A percentile compares a stretch with the other conserved stretches of the same genome.
Conservation (phyloP, 2,113 vertebrate species). For the Paracanthobrama guichenoti region DNA sequence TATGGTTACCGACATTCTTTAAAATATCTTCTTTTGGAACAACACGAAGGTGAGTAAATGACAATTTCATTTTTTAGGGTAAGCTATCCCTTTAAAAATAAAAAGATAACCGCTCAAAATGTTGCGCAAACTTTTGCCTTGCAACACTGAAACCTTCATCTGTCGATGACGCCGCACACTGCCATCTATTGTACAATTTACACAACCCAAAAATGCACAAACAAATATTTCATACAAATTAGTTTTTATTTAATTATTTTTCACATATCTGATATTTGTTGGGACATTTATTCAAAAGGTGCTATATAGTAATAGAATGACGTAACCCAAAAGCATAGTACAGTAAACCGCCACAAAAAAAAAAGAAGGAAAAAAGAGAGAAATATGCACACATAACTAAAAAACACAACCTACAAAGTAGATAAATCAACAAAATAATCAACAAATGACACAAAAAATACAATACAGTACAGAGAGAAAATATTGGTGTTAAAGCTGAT, state of each 20-base stretch:
- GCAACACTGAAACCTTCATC: not conserved
- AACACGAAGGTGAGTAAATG: too few relatives aligned
- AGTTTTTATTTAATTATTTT: constrained; percentile 66
- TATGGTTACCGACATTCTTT: too few relatives aligned
- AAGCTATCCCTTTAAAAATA: too few relatives aligned
- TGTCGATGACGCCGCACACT: not conserved
- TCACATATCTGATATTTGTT: constrained; percentile 62
- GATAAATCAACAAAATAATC: constrained; percentile 59
- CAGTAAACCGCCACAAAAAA: constrained; percentile 38
- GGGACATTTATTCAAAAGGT: constrained; percentile 58
- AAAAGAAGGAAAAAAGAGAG: not conserved
- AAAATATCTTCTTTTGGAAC: too few relatives aligned
- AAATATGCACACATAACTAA: constrained; percentile 44
- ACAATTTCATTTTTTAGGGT: too few relatives aligned
- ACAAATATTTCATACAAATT: constrained; percentile 38
- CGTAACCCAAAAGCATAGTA: constrained; percentile 57
- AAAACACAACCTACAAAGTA: constrained; percentile 55
- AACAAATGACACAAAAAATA: constrained; percentile 55
- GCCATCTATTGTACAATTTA: constrained; percentile 18
- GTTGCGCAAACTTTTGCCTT: not conserved
- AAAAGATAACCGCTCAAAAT: not conserved
- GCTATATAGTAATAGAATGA: constrained; percentile 66
- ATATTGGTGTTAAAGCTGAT: constrained; percentile 50
- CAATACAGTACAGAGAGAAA: constrained; percentile 42
- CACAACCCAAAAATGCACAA: not conserved